Evolutionary conservation across 2,888 invertebrate genomes (phyloP).

Genomic region (Lycocerus yunnanus): DNA sequence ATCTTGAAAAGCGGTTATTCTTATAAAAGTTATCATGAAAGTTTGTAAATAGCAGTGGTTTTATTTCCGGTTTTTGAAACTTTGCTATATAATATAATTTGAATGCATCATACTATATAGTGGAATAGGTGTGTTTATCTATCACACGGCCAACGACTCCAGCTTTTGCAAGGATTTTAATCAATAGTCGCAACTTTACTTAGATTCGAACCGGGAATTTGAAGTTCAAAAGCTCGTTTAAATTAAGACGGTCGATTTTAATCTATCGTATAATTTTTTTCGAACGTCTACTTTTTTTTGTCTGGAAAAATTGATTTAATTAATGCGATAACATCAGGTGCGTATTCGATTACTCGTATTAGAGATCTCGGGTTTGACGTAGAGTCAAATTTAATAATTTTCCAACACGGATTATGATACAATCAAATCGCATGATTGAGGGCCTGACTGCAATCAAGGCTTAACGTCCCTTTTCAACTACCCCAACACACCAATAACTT

Average conservation of each 20-base stretch:
- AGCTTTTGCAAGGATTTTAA: slow-evolving; percentile 7
- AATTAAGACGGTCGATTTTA: background rate
- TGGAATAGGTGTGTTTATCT: background rate
- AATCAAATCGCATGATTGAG: slow-evolving; percentile 35
- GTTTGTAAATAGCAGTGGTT: background rate
- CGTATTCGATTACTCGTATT: background rate
- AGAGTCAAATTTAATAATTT: slow-evolving; percentile 31
- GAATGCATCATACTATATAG: background rate
- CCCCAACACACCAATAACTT: slow-evolving; percentile 27
- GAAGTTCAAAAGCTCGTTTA: slow-evolving; percentile 11
- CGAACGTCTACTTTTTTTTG: background rate
- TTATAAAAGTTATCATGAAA: background rate
- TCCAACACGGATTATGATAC: slow-evolving; percentile 39
- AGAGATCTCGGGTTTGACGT: background rate
- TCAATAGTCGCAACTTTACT: slow-evolving; percentile 12
- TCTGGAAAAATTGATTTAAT: background rate
- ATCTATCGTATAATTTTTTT: background rate
- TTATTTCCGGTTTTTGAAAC: slow-evolving; percentile 2
- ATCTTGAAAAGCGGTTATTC: background rate
- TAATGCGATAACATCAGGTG: background rate
- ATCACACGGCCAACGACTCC: slow-evolving; percentile 14
- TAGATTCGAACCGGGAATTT: slow-evolving; percentile 15
- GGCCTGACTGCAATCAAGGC: slow-evolving; percentile 37
- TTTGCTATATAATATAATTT: background rate
- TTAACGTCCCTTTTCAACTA: slow-evolving; percentile 30